Conservation (phyloP, 2,888 invertebrate genomes). For the Diloba caeruleocephala region DNA sequence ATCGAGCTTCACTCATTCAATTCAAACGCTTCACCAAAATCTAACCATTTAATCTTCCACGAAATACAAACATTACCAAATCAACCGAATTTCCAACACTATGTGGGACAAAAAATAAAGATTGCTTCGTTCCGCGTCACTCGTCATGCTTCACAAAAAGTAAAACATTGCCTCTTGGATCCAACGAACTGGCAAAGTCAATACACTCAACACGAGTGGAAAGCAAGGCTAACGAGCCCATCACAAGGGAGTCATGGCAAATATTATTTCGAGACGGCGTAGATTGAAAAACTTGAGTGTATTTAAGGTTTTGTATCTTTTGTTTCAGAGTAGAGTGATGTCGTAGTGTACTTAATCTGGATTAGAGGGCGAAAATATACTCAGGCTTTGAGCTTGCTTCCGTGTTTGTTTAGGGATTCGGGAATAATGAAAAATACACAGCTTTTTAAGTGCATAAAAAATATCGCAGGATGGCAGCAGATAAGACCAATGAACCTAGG, state of each 20-base stretch:
- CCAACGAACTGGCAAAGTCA: conserved; percentile 83
- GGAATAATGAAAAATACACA: not conserved
- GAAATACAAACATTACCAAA: conserved; percentile 20
- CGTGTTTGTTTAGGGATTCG: not conserved
- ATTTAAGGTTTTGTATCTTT: conserved; percentile 43
- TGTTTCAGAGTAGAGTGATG: conserved; percentile 11
- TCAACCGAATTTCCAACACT: conserved; percentile 33
- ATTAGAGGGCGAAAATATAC: conserved; percentile 3
- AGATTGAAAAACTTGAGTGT: conserved; percentile 61
- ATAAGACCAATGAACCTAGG: too few species aligned
- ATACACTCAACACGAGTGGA: conserved; percentile 72
- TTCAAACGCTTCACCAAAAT: not conserved
- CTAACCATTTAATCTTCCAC: conserved; percentile 10
- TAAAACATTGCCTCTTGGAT: conserved; percentile 67
- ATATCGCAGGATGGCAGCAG: too few species aligned
- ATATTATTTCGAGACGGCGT: conserved; percentile 71
- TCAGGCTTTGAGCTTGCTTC: not conserved
- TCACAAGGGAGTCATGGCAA: conserved; percentile 71
- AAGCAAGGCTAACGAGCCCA: conserved; percentile 75
- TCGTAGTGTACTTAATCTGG: conserved; percentile 11
- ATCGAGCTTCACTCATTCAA: not conserved
- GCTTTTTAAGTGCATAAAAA: too few species aligned
- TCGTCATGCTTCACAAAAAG: conserved; percentile 53
- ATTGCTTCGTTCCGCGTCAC: conserved; percentile 50
- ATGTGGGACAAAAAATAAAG: conserved; percentile 36